Base-by-base conservation (phyloP, 2,113 vertebrate species). In the Chrysemys picta region DNA sequence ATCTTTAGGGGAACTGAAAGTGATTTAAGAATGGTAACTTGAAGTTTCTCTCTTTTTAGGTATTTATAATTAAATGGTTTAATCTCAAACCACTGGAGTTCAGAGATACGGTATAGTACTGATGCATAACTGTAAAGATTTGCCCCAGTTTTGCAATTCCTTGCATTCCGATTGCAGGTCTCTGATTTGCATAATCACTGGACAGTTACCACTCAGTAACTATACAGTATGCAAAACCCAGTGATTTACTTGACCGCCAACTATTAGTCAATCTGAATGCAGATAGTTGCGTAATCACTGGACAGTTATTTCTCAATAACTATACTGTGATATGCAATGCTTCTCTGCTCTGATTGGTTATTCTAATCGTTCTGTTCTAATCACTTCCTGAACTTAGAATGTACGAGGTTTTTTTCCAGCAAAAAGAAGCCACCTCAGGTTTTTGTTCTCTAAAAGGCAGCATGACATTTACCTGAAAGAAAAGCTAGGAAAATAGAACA, bases 171-270 rank as follows among this genome's bases (percentile, higher is more conserved):
- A 82, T 85, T 75, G 31, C 31, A n/a, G 93, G 54, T 47, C 17
- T 93, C 91, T 50, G 31, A 93, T 89, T 96, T 93, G 82, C 54
- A 42, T 95, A 93, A 93, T 93, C 82, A 90, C 13, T 69, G 79
- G 42, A 2, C 3, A 35, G 65, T 49, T 93, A 25, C 25, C 21
- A 82, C 62, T 52, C 80, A 72, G 78, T 53, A 84, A 57, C 87
- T 88, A 84, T 0, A 0, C 22, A 89, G 59, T 45, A 88, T 87
- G 76, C 31, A 92, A 80, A 94, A 82, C 82, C 79, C 16, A 9
- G 81, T 38, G 35, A 13, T 56, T 76, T 83, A 49, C 8, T 35
- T 81, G 75, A 84, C 75, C 69, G 42, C 56, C 38, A 87, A n/a
- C 14, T 42, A 7, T 50, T 49, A 2, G 31, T 52, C 82, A 84